Conservation (phyloP, 1,140 invertebrate species). For the Sesamia nonagrioides region DNA sequence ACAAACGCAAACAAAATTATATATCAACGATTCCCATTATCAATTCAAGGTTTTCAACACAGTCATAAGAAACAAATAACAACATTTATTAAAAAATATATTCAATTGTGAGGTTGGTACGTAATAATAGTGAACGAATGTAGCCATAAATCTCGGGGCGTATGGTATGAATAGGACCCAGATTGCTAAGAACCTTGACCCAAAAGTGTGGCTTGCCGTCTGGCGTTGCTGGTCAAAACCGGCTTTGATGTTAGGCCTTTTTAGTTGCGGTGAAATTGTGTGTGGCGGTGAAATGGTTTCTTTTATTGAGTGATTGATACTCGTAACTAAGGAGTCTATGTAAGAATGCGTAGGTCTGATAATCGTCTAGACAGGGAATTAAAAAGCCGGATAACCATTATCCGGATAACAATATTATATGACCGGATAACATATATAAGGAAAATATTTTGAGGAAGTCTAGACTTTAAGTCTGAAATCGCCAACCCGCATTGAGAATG, state of each 20-base stretch:
- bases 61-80: slow-evolving; percentile 26
- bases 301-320: slow-evolving; percentile 17
- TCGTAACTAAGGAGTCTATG: not conserved
- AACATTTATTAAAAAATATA: slow-evolving; percentile 67
- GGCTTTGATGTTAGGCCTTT: slow-evolving; percentile 25
- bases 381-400: no score
- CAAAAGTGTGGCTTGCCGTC: slow-evolving; percentile 47
- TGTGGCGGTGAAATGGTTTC: not conserved
- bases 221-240: slow-evolving; percentile 10
- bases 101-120: slow-evolving; percentile 66
- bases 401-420: no score
- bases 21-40: slow-evolving; percentile 25
- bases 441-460: no score
- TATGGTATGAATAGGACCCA: slow-evolving; percentile 49
- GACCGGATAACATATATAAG: no score
- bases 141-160: slow-evolving; percentile 67
- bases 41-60: slow-evolving; percentile 62
- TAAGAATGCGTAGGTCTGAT: no score
- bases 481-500: no score
- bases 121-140: slow-evolving; percentile 62
- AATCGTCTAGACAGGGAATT: no score
- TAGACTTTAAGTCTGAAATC: no score
- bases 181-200: slow-evolving; percentile 66
- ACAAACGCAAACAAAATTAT: slow-evolving; percentile 18
- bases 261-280: slow-evolving; percentile 21